Evolutionary conservation across 2,888 invertebrate species (phyloP), one percentile per base, ranked within the genome.

Genomic region (Dynastes hyllus): DNA sequence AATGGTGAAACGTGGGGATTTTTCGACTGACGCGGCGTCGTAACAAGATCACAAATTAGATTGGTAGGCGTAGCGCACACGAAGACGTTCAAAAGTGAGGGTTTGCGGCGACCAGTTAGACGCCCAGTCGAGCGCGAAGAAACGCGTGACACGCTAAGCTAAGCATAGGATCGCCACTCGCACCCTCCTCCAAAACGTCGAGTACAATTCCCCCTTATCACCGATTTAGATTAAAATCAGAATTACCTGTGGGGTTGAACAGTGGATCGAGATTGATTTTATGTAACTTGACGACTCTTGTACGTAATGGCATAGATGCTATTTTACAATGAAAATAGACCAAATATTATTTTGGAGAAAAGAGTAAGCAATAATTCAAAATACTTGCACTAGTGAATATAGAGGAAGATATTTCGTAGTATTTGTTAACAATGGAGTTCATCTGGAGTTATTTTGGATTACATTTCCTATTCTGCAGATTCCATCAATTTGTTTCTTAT

Each of bases 171-270:
- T 84, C 83, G 82, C 81, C 78, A 80, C 81, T 82, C 81, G 81
- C 83, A 83, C 84, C 84, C 82, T 82, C 80, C 79, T 77, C 82
- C 83, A 83, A 45, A 58, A 82, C 82, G 78, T 79, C 78, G 78
- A 83, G 82, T 83, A 79, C 80, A 61, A 76, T 81, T 82, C 75
- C 76, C 65, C 79, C 78, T 78, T 81, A 84, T 83, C 81, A 79
- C 76, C 81, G 83, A 83, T 84, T 83, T 81, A 84, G 82, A 83
- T 83, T 83, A 83, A 83, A 84, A 81, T 82, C 79, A 73, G 81
- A 80, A 81, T 82, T 81, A 81, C 77, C 79, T 79, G 45, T 45
- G 71, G 79, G 82, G 81, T 79, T 78, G 80, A 73, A 50, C 73
- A 80, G 45, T 75, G 76, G 76, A 78, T 58, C 69, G 22, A 29